Conservation (phyloP, 2,113 vertebrate genomes). For the Bungarus multicinctus region DNA sequence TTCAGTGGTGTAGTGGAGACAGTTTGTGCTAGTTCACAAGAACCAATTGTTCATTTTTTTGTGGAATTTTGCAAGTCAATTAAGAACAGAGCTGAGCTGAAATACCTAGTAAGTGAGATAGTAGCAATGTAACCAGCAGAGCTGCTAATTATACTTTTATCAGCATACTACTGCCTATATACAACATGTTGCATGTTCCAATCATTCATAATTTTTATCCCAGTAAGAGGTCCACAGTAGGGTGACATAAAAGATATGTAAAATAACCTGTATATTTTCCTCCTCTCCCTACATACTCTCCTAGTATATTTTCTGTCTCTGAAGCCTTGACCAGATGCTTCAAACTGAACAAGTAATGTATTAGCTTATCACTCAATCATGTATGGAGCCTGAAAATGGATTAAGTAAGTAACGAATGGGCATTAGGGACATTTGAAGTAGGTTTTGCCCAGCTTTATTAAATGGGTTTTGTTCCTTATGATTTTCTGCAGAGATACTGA, state of each 20-base stretch:
- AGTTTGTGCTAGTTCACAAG: not conserved
- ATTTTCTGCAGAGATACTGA: not conserved
- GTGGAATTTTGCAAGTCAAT: not conserved
- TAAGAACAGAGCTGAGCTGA: not conserved
- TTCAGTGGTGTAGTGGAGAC: too few species aligned
- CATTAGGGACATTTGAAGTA: not conserved
- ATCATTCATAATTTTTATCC: not conserved
- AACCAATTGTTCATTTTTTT: not conserved
- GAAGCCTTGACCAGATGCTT: not conserved
- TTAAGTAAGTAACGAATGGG: not conserved
- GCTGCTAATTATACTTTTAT: not conserved
- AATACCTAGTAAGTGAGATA: not conserved
- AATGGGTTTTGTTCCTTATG: not conserved
- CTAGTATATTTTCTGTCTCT: not conserved
- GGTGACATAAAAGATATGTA: not conserved
- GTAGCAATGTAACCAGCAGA: not conserved
- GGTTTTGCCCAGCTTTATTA: not conserved
- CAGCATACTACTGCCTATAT: not conserved
- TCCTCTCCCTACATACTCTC: not conserved
- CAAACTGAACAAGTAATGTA: not conserved
- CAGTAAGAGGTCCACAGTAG: not conserved
- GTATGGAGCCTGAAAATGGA: not conserved
- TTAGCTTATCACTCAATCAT: not conserved
- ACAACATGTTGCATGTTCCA: not conserved
- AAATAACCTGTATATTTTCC: not conserved